Evolutionary conservation across 2,888 invertebrate species (phyloP).

Genomic region (Eristalis intricaria): DNA sequence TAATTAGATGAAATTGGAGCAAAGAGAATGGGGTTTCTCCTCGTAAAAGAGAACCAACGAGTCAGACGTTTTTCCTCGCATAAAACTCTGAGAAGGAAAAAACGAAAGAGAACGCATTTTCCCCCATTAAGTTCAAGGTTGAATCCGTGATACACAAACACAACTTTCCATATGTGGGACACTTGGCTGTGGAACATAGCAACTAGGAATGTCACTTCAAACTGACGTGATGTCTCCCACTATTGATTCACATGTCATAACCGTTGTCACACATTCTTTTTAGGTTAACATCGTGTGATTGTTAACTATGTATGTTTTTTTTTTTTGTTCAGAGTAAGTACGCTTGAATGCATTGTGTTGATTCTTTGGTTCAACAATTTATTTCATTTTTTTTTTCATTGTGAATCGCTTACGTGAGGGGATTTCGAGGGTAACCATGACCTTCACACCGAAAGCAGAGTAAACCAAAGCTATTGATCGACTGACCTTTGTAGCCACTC

Average conservation of each 20-base stretch:
- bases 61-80: background rate
- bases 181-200: background rate
- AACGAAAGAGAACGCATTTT: conserved; percentile 9
- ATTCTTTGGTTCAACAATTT: background rate
- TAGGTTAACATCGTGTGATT: background rate
- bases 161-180: background rate
- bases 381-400: background rate
- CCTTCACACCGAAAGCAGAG: conserved; percentile 14
- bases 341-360: background rate
- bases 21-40: background rate
- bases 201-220: background rate
- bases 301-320: background rate
- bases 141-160: background rate
- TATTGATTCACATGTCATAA: background rate
- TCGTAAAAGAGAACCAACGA: background rate
- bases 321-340: background rate
- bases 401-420: conserved; percentile 6
- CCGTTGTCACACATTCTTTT: background rate
- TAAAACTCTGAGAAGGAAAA: background rate
- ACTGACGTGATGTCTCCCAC: background rate
- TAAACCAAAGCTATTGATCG: background rate
- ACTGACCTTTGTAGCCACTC: conserved; percentile 1
- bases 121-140: conserved; percentile 5
- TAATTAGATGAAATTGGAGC: background rate
- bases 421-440: background rate